Evolutionary conservation across 2,113 vertebrate species (phyloP), one percentile per base, ranked within the genome.

Genomic region (Taurulus bubalis): DNA sequence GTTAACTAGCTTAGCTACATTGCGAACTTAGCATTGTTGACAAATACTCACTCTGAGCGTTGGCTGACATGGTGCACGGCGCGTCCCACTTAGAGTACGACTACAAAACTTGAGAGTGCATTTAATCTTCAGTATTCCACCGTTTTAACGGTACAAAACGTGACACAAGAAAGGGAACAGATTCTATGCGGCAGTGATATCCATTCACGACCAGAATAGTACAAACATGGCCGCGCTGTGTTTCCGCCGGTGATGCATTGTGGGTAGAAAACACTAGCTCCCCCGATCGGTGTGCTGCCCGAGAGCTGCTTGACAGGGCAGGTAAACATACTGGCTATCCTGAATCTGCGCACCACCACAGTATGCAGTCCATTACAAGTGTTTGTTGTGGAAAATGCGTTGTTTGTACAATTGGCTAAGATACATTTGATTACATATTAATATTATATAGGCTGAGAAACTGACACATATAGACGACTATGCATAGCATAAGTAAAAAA

Each of bases 1-100:
- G 28, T 40, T 79, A 77, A 59, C 84, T 32, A 58, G 11, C 5
- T 45, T 82, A 79, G 82, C 86, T 53, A 26, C 71, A n/a, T 2
- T 20, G 75, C 80, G 85, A 88, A 45, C 65, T 24, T 83, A 86
- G 67, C 75, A 71, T 49, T 36, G 26, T 67, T 36, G 71, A 83
- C 18, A 86, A 69, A 74, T 62, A 89, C 94, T 88, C 87, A 96
- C 95, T 94, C 85, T 89, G 84, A 14, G 86, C 82, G 86, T 90
- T 92, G 63, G 87, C 76, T 77, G 95, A 93, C 95, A 96, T 96
- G 68, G 53, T 92, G 83, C 82, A 81, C 85, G 73, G 77, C 45
- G 42, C 71, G 73, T 85, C 85, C 88, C 87, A 81, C 87, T 75
- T 42, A 32, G 20, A 63, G 49, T 79, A 22, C 63, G 26, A 88